These are phyloP conservation scores for Malthinus seriepunctatus DNA, from an alignment of 2,888 invertebrate species.

Conservation along the genomic window DNA sequence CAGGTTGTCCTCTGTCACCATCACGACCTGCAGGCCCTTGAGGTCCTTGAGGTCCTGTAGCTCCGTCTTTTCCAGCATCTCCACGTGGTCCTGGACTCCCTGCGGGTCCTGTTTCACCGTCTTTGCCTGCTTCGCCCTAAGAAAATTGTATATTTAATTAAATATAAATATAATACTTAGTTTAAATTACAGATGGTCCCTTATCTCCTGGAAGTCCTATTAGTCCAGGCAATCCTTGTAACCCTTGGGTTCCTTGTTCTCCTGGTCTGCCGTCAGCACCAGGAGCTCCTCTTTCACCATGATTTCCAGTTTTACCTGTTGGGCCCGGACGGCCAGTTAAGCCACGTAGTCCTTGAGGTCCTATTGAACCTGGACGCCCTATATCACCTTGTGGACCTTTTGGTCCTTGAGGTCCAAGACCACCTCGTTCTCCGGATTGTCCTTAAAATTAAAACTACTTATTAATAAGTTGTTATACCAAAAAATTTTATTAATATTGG, in stretches of 20 bases:
- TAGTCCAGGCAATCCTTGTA: slow-evolving; percentile 78
- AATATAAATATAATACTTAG: slow-evolving; percentile 18
- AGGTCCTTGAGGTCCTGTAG: slow-evolving; percentile 73
- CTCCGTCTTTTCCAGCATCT: slow-evolving; percentile 78
- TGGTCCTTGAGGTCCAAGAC: slow-evolving; percentile 65
- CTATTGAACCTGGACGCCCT: slow-evolving; percentile 63
- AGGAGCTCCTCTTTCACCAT: slow-evolving; percentile 74
- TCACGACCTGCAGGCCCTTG: slow-evolving; percentile 72
- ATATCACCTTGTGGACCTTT: slow-evolving; percentile 65
- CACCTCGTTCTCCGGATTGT: slow-evolving; percentile 72
- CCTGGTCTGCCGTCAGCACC: slow-evolving; percentile 87
- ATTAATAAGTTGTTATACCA: neutral
- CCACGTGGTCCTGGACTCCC: slow-evolving; percentile 79
- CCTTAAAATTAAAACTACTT: slow-evolving; percentile 51
- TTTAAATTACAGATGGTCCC: slow-evolving; percentile 65
- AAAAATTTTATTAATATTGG: neutral
- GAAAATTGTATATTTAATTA: neutral
- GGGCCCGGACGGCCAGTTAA: slow-evolving; percentile 71
- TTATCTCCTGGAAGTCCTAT: slow-evolving; percentile 79
- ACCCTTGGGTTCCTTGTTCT: slow-evolving; percentile 77
- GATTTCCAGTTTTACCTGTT: slow-evolving; percentile 69
- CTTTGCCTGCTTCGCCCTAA: slow-evolving; percentile 79
- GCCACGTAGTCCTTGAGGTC: slow-evolving; percentile 64
- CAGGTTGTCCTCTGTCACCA: slow-evolving; percentile 77
- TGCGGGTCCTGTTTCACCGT: slow-evolving; percentile 76